Evolutionary conservation across 2,797 vertebrate genomes (phyloP).

Genomic region (Pseudochromis fuscus): DNA sequence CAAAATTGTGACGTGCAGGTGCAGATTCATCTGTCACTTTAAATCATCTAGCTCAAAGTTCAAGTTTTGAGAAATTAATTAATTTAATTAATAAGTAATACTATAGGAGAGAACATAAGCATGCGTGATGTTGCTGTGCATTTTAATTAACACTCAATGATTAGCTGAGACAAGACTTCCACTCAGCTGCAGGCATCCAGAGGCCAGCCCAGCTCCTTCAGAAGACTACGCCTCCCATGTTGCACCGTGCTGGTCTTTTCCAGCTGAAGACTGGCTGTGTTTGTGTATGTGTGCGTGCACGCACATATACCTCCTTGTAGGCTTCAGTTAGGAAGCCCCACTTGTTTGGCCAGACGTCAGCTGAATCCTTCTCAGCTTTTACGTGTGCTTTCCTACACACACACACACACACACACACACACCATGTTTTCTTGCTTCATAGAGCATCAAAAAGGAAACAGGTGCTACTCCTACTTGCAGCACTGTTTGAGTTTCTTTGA

Average conservation of each 20-base stretch:
- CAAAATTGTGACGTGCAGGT: background rate
- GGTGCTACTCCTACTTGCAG: background rate
- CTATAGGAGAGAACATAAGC: background rate
- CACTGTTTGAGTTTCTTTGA: background rate
- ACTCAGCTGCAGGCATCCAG: slow-evolving; percentile 76
- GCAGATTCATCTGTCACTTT: background rate
- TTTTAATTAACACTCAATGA: background rate
- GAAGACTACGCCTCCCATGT: slow-evolving; percentile 83
- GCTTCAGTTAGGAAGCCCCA: slow-evolving; percentile 87
- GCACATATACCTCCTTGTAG: slow-evolving; percentile 63
- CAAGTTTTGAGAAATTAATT: slow-evolving; percentile 10
- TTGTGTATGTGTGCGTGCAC: slow-evolving; percentile 4
- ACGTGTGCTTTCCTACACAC: slow-evolving; percentile 72
- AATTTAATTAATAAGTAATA: background rate
- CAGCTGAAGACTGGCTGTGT: slow-evolving; percentile 71
- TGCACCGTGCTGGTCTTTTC: slow-evolving; percentile 70
- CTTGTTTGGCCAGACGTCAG: slow-evolving; percentile 84
- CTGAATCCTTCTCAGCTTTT: slow-evolving; percentile 71
- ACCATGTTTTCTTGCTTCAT: background rate
- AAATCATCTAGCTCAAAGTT: background rate
- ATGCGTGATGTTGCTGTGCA: background rate
- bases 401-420: slow-evolving; percentile 22
- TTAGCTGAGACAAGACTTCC: background rate
- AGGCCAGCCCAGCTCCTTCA: slow-evolving; percentile 82
- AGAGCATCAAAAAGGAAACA: background rate